A percentile compares a stretch with the other conserved stretches of the same genome.
Evolutionary conservation across 1,140 invertebrate genomes (phyloP).

Genomic region (Drosophila rhopaloa): DNA sequence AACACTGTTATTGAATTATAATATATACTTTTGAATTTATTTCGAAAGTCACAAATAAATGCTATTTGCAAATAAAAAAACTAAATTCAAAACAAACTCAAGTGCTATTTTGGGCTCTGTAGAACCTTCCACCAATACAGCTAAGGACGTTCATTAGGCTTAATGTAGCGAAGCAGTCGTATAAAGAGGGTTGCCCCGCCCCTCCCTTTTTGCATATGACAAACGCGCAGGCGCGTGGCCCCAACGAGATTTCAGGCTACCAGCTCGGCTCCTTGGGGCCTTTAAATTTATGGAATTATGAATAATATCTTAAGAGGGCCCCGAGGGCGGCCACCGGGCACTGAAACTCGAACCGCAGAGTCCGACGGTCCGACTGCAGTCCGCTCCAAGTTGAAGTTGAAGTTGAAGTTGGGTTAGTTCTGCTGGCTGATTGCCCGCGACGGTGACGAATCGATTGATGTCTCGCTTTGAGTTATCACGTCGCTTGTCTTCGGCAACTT

Average conservation of each 20-base stretch:
- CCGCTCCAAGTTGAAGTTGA: not conserved
- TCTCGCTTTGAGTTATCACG: slow-evolving; percentile 80
- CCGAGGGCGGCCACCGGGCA: slow-evolving; percentile 62
- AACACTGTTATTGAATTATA: too few species aligned
- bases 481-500: slow-evolving; percentile 70
- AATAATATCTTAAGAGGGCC: slow-evolving; percentile 79
- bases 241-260: slow-evolving; percentile 35
- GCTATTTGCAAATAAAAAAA: too few species aligned
- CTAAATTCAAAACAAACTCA: not conserved
- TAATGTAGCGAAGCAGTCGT: slow-evolving; percentile 61
- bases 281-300: slow-evolving; percentile 82
- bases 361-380: slow-evolving; percentile 26
- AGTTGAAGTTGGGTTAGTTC: slow-evolving; percentile 60
- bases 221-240: slow-evolving; percentile 69
- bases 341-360: slow-evolving; percentile 19
- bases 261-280: slow-evolving; percentile 36
- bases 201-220: slow-evolving; percentile 72
- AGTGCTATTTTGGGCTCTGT: not conserved
- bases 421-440: slow-evolving; percentile 72
- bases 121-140: slow-evolving; percentile 50
- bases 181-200: slow-evolving; percentile 26
- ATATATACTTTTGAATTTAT: not conserved
- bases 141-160: slow-evolving; percentile 78
- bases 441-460: slow-evolving; percentile 81
- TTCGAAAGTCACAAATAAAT: too few species aligned